These are phyloP conservation scores for Drosophila phalerata DNA, from an alignment of 2,888 invertebrate genomes.

Conservation along the genomic window DNA sequence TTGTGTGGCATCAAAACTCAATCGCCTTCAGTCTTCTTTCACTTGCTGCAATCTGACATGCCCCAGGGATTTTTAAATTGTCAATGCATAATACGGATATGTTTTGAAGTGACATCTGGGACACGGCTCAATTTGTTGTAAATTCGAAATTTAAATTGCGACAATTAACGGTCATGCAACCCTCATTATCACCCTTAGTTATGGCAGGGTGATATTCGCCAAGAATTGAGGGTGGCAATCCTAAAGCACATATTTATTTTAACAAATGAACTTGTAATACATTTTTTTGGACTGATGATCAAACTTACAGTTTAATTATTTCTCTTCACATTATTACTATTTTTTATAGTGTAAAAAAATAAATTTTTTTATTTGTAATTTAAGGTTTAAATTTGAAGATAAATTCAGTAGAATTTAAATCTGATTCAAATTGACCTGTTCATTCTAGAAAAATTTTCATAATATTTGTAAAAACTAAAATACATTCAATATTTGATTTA, in stretches of 20 bases:
- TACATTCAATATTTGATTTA: no score
- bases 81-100: constrained; percentile 23
- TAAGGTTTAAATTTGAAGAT: no score
- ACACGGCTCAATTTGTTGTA: constrained; percentile 28
- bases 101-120: constrained; percentile 35
- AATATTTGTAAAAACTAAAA: no score
- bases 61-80: constrained; percentile 30
- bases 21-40: constrained; percentile 20
- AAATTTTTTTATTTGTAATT: no score
- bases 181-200: constrained; percentile 7
- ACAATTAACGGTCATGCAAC: constrained; percentile 4
- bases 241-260: constrained; percentile 3
- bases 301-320: background rate
- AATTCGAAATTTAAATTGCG: constrained; percentile 35
- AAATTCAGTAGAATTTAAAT: no score
- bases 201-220: background rate
- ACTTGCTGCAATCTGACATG: constrained; percentile 22
- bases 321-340: no score
- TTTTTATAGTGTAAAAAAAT: no score
- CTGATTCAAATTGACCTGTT: no score
- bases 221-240: background rate
- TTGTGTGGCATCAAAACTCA: constrained; percentile 13
- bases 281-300: background rate
- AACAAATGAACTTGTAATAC: background rate
- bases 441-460: no score